phyloP scores from a whole-genome alignment of 1,140 invertebrate genomes.

The Mylabris phalerata region DNA sequence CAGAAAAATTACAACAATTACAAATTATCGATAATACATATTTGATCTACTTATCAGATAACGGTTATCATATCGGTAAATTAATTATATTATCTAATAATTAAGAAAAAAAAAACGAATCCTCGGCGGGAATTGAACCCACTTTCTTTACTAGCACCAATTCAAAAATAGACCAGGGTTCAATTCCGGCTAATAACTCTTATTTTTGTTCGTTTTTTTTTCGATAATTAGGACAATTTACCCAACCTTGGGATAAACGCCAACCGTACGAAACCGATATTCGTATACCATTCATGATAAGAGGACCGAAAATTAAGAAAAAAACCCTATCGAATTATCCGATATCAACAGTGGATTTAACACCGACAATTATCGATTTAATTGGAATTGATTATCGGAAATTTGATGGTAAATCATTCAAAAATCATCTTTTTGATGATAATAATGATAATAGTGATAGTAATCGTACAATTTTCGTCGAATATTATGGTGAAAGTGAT shows the following conservation, averaged over 20 bases:
- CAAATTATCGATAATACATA: constrained; percentile 65
- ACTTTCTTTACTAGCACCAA: too few species aligned
- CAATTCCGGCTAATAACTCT: too few species aligned
- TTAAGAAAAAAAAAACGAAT: not conserved
- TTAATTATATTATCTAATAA: not conserved
- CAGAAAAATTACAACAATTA: constrained; percentile 49
- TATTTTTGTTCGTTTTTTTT: not conserved
- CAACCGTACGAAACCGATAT: constrained; percentile 87
- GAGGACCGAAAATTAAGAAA: constrained; percentile 60
- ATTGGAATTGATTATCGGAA: constrained; percentile 47
- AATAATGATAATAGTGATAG: constrained; percentile 1
- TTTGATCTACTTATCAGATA: constrained; percentile 79
- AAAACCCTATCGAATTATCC: constrained; percentile 47
- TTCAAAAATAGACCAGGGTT: too few species aligned
- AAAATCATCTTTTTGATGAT: constrained; percentile 32
- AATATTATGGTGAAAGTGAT: constrained; percentile 71
- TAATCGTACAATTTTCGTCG: constrained; percentile 52
- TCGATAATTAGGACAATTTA: constrained; percentile 62
- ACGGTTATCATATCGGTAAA: constrained; percentile 81
- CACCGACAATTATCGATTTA: constrained; percentile 70
- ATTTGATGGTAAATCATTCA: constrained; percentile 62
- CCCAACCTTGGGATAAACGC: constrained; percentile 78
- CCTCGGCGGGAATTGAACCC: not conserved
- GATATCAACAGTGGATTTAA: constrained; percentile 71
- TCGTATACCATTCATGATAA: constrained; percentile 69